Evolutionary conservation across 2,888 invertebrate genomes (phyloP).

Genomic region (Mesoligia furuncula): DNA sequence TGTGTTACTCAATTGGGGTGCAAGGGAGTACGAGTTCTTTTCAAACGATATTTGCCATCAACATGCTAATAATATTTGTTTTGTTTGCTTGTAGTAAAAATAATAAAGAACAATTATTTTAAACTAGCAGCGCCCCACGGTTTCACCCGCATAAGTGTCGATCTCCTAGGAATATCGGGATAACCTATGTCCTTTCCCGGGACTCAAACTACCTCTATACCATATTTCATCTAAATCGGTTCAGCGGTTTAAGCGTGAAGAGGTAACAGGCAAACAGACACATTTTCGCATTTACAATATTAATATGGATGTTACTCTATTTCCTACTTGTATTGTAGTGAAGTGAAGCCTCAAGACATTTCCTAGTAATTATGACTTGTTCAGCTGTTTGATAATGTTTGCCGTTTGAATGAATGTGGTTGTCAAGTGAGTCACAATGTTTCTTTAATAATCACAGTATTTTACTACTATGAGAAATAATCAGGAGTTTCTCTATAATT

Average conservation of each 20-base stretch:
- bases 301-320: background rate
- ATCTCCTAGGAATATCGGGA: too few relatives aligned
- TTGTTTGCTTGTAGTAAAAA: background rate
- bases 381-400: background rate
- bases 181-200: too few relatives aligned
- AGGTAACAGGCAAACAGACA: too few relatives aligned
- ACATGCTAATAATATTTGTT: background rate
- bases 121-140: background rate
- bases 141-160: too few relatives aligned
- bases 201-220: too few relatives aligned
- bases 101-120: background rate
- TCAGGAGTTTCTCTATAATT: background rate
- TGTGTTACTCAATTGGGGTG: too few relatives aligned
- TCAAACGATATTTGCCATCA: background rate
- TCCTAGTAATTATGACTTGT: slow-evolving; percentile 12
- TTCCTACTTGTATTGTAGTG: background rate
- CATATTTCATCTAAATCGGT: too few relatives aligned
- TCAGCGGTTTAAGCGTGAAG: too few relatives aligned
- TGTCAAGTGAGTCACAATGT: slow-evolving; percentile 1
- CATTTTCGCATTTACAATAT: too few relatives aligned
- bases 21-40: too few relatives aligned
- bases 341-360: background rate
- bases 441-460: background rate
- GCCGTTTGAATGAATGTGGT: slow-evolving; percentile 5
- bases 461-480: background rate